Evolutionary conservation across 2,888 invertebrate genomes (phyloP), one percentile per base, ranked within the genome.

Genomic region (Pterostichus madidus): DNA sequence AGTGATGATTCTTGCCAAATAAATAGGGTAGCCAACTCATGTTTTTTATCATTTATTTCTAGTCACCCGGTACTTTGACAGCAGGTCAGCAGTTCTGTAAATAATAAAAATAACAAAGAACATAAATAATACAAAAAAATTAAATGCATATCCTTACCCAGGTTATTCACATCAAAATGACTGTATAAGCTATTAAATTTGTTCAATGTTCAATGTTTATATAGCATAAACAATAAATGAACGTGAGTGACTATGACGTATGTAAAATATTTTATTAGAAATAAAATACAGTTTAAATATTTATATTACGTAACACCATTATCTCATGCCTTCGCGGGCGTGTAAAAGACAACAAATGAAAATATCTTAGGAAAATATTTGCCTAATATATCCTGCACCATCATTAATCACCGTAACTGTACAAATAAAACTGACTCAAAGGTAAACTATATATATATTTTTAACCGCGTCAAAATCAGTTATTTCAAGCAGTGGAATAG

Each of bases 381-480:
- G 59, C 78, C 64, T 79, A 79, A 79, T 79, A 79, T 79, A 61
- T 46, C 46, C 75, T 31, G 10, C 52, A 15, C 32, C 44, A 61
- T 17, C 78, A 79, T 79, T 79, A 79, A 79, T 79, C 78, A 79
- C 78, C n/a, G 46, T 35, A 56, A 6, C 61, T 17, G 35, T 35
- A 61, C 78, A 79, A 79, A 79, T 79, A 79, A 61, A 61, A 64
- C 61, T 13, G 46, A 52, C 44, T 49, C 75, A 49, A 64, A 61
- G 61, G 64, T 79, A 79, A 79, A 79, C 78, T 61, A 61, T 79
- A 61, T 79, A 61, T 79, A 79, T 79, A 79, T 79, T 79, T 79
- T 79, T 79, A 79, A 79, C 78, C 46, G 61, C 46, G 78, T 61
- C 46, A 79, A 79, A 61, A 46, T 79, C 61, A 79, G 77, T 39